Base-by-base conservation (phyloP, 2,888 invertebrate genomes). In the Pherbina coryleti region DNA sequence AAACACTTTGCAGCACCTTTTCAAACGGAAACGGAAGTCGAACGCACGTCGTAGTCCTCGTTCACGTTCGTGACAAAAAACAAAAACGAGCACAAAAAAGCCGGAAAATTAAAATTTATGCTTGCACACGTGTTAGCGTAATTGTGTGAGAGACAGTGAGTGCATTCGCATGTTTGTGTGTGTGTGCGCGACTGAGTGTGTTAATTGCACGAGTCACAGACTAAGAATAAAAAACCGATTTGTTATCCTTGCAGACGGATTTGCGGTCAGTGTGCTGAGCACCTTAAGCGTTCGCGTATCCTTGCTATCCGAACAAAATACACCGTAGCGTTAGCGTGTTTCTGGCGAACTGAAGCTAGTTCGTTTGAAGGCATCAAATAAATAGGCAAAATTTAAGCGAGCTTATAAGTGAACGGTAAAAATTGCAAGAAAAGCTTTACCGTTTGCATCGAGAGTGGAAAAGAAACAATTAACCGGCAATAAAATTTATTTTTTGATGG, bases 41-140 rank as follows among this genome's bases (percentile, higher is more conserved):
- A 62, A 78, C 62, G 70, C 78, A 60, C 75, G 67, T 25, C 55
- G 62, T 62, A 19, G 34, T 19, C 73, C 73, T 25, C 57, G 60
- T 60, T 37, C 57, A 37, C 37, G 70, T 31, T 31, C 64, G 64
- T 71, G n/a, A 14, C 22, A 31, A 75, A n/a, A 67, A 55, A 11
- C 7, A 75, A 69, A 55, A 44, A 49, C 19, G 49, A 60, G 37
- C 51, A 25, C 34, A 49, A 37, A 31, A 44, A 49, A 60, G 53
- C 34, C 76, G 76, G 76, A 77, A 77, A 77, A 77, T 77, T 77
- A 77, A 77, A 76, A 66, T 77, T 71, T 77, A 62, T 72, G 49
- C 14, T 51, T 37, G 25, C 44, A 37, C 66, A 66, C 66, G 66
- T 66, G 66, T 34, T 19, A n/a, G 66, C 22, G 66, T 60, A 60